Percentiles rank a stretch among this genome's conserved stretches.
These are phyloP conservation scores for Epinephelus moara DNA, from an alignment of 2,113 vertebrate species.

Conservation along the genomic window DNA sequence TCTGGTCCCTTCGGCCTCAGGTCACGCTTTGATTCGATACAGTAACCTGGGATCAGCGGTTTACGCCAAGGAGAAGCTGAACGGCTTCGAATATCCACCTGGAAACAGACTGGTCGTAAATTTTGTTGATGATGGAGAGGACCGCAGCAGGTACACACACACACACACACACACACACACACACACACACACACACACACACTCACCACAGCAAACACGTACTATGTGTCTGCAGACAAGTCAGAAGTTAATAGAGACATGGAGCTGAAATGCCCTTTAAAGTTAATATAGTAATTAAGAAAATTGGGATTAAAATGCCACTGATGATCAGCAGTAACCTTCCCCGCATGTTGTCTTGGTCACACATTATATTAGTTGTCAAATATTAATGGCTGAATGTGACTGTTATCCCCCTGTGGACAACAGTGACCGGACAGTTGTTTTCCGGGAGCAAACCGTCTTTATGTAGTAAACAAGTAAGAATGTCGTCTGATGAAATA, in stretches of 20 bases:
- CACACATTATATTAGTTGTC: slow-evolving; percentile 11
- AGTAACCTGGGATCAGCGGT: slow-evolving; percentile 94
- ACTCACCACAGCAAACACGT: not conserved
- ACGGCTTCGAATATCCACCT: slow-evolving; percentile 97
- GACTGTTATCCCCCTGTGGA: not conserved
- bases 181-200: slow-evolving; percentile 19
- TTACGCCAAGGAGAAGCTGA: slow-evolving; percentile 95
- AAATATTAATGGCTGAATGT: slow-evolving; percentile 32
- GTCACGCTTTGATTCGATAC: slow-evolving; percentile 93
- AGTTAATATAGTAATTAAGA: slow-evolving; percentile 27
- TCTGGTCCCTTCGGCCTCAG: slow-evolving; percentile 69
- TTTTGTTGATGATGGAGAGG: slow-evolving; percentile 92
- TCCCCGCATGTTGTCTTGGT: not conserved
- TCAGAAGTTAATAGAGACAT: not conserved
- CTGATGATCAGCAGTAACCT: slow-evolving; percentile 11
- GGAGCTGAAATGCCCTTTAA: not conserved
- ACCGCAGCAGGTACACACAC: slow-evolving; percentile 87
- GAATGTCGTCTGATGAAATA: not conserved
- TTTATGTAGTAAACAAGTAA: not conserved
- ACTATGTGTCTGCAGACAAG: not conserved
- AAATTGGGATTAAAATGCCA: not conserved
- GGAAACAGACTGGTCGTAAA: slow-evolving; percentile 91
- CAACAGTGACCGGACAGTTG: not conserved
- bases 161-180: not conserved
- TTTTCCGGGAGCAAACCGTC: not conserved